These are phyloP conservation scores for Sitta europaea DNA, from an alignment of 2,113 vertebrate genomes.

Conservation along the genomic window DNA sequence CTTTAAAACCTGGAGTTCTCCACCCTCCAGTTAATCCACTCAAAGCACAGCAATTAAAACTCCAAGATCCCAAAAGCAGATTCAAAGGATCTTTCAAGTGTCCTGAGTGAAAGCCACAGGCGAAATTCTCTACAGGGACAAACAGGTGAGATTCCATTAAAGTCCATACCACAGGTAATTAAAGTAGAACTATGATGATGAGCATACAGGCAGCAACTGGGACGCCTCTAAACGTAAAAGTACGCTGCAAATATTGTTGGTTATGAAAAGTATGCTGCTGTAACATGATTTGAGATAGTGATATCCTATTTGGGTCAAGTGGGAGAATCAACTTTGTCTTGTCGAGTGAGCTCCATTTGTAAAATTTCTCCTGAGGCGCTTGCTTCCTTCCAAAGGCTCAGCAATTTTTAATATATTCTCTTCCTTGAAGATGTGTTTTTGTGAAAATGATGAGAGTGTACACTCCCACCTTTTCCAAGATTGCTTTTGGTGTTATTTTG, in stretches of 20 bases:
- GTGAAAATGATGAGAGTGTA: not conserved
- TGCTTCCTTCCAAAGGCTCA: not conserved
- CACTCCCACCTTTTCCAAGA: not conserved
- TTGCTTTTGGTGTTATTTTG: not conserved
- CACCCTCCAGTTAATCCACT: not conserved
- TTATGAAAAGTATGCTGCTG: not conserved
- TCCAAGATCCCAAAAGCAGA: not conserved
- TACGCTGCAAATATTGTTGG: not conserved
- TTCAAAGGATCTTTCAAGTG: slow-evolving; percentile 4
- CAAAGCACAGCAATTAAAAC: slow-evolving; percentile 7
- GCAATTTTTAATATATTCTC: slow-evolving; percentile 13
- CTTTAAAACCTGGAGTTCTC: not conserved
- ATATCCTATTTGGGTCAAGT: not conserved
- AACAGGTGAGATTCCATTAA: not conserved
- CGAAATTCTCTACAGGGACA: not conserved
- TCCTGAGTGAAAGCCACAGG: not conserved
- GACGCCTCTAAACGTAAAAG: not conserved
- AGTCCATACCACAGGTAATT: not conserved
- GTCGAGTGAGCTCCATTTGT: not conserved
- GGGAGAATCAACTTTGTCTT: not conserved
- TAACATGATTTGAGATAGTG: not conserved
- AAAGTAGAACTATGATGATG: not conserved
- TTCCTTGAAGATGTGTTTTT: slow-evolving; percentile 13
- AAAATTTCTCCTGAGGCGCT: not conserved
- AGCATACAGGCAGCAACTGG: not conserved